These are phyloP conservation scores for Trichonephila clavipes DNA, from an alignment of 1,140 invertebrate species.

Conservation along the genomic window DNA sequence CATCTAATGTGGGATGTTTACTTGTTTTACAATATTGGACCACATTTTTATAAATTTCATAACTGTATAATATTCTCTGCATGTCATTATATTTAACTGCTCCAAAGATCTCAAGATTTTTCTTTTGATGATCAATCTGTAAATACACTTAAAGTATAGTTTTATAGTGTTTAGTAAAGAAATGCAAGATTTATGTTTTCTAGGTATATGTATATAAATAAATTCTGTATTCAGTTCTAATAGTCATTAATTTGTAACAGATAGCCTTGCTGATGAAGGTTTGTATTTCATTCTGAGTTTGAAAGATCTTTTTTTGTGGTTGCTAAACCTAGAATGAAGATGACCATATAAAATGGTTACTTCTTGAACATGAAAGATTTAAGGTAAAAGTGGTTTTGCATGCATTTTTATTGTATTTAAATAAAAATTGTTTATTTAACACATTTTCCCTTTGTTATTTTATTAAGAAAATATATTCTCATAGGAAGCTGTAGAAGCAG, in stretches of 20 bases:
- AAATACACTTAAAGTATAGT: not conserved
- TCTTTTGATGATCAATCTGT: too few species aligned
- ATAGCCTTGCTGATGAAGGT: conserved; percentile 92
- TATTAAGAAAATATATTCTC: conserved; percentile 61
- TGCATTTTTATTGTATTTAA: not conserved
- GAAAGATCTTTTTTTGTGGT: conserved; percentile 96
- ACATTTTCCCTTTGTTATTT: not conserved
- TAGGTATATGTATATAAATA: not conserved
- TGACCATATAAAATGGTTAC: conserved; percentile 94
- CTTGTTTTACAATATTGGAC: too few species aligned
- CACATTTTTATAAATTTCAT: too few species aligned
- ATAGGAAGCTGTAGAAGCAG: conserved; percentile 89
- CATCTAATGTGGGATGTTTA: too few species aligned
- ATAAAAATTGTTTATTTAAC: not conserved
- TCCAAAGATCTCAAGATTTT: too few species aligned
- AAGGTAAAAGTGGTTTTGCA: conserved; percentile 73
- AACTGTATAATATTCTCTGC: too few species aligned
- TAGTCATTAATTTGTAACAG: conserved; percentile 78
- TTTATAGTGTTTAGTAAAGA: not conserved
- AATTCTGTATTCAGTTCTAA: not conserved
- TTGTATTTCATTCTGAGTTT: conserved; percentile 94
- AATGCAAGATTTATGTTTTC: not conserved
- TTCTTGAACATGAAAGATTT: conserved; percentile 87
- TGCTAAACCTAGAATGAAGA: conserved; percentile 93
- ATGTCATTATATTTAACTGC: too few species aligned